These are phyloP conservation scores for Nematopogon swammerdamellus DNA, from an alignment of 2,888 invertebrate species.

Conservation along the genomic window DNA sequence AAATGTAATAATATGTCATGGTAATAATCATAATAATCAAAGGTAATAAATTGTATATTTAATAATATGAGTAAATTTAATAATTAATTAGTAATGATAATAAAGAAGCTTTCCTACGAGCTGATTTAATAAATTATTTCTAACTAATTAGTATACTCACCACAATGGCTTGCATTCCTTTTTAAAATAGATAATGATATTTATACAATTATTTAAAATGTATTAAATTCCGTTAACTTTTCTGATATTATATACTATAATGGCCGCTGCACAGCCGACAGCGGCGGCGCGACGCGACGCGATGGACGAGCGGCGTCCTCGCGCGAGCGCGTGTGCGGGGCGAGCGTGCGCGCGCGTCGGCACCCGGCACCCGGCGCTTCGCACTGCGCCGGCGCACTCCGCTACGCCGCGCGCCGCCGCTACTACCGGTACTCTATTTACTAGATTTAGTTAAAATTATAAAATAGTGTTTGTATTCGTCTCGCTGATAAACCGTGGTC, in stretches of 20 bases:
- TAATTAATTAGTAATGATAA: slow-evolving; percentile 58
- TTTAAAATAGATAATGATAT: slow-evolving; percentile 48
- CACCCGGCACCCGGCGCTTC: slow-evolving; percentile 12
- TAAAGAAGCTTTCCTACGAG: slow-evolving; percentile 59
- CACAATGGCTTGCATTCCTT: slow-evolving; percentile 43
- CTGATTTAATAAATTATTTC: slow-evolving; percentile 61
- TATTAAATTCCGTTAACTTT: slow-evolving; percentile 48
- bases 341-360: background rate
- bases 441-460: background rate
- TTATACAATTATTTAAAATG: slow-evolving; percentile 38
- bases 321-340: background rate
- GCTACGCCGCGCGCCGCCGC: too few species aligned
- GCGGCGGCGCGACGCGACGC: slow-evolving; percentile 1
- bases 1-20: slow-evolving; percentile 56
- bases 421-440: background rate
- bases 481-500: background rate
- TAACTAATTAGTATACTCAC: slow-evolving; percentile 66
- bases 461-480: background rate
- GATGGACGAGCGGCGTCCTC: slow-evolving; percentile 1
- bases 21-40: slow-evolving; percentile 53
- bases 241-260: slow-evolving; percentile 13
- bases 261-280: background rate
- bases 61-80: slow-evolving; percentile 57
- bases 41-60: slow-evolving; percentile 57
- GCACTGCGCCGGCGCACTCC: too few species aligned